Evolutionary conservation across 2,113 vertebrate species (phyloP).

Genomic region (Oxyruncus cristatus): DNA sequence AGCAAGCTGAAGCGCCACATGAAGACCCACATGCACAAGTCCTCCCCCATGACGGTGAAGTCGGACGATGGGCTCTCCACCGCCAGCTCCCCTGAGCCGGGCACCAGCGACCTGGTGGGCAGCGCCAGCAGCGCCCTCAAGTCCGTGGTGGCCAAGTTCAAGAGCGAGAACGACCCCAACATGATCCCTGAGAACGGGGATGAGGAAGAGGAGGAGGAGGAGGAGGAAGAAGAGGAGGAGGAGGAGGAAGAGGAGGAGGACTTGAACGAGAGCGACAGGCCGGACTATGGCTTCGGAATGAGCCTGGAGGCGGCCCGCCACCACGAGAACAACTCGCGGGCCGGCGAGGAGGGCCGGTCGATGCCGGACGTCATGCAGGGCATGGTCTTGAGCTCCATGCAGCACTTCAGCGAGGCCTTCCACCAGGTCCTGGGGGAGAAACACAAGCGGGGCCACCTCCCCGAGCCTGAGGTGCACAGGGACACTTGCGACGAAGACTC

Average conservation of each 20-base stretch:
- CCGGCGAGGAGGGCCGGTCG: slow-evolving; percentile 83
- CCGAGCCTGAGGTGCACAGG: slow-evolving; percentile 91
- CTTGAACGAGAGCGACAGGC: slow-evolving; percentile 83
- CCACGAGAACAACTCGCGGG: slow-evolving; percentile 88
- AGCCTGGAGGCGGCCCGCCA: slow-evolving; percentile 90
- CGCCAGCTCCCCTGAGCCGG: slow-evolving; percentile 95
- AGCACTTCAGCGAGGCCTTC: slow-evolving; percentile 98
- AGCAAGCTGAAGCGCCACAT: slow-evolving; percentile 99
- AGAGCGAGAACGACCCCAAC: slow-evolving; percentile 87
- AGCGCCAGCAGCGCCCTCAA: slow-evolving; percentile 97
- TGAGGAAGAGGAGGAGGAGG: slow-evolving; percentile 96
- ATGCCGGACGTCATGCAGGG: slow-evolving; percentile 97
- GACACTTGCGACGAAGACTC: slow-evolving; percentile 93
- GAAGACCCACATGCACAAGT: slow-evolving; percentile 99
- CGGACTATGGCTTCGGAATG: slow-evolving; percentile 92
- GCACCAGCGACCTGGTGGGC: slow-evolving; percentile 93
- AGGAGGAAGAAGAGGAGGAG: slow-evolving; percentile 96
- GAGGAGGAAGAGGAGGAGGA: slow-evolving; percentile 92
- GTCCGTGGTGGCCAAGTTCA: slow-evolving; percentile 97
- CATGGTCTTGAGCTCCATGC: slow-evolving; percentile 97
- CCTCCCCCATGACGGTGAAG: slow-evolving; percentile 93
- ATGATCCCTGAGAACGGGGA: slow-evolving; percentile 91
- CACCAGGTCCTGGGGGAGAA: slow-evolving; percentile 86
- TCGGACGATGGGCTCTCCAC: slow-evolving; percentile 96
- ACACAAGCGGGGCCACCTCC: slow-evolving; percentile 92